Conservation (phyloP, 2,888 invertebrate species). For the Pristionchus mayeri region DNA sequence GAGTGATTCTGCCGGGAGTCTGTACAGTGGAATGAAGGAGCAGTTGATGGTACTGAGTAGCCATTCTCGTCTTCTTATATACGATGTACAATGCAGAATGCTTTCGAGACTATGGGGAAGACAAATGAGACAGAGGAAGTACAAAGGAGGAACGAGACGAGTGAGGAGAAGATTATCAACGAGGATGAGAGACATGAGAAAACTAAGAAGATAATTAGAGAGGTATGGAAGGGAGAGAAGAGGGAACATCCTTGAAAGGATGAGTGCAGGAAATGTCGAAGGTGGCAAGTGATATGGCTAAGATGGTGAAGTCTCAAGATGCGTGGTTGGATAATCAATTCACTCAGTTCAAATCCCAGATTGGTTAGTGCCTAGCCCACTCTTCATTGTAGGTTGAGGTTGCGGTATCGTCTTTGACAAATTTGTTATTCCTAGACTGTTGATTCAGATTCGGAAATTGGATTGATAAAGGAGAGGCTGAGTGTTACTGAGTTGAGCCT, state of each 20-base stretch:
- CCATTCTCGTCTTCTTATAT: not conserved
- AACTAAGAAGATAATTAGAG: not conserved
- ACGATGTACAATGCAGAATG: too few species aligned
- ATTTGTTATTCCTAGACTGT: not conserved
- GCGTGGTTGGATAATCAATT: not conserved
- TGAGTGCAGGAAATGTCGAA: conserved; percentile 2
- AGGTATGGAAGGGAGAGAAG: not conserved
- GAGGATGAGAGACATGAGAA: not conserved
- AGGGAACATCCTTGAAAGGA: not conserved
- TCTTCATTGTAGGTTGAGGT: not conserved
- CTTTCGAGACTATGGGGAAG: not conserved
- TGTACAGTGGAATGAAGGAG: conserved; percentile 34
- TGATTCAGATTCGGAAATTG: not conserved
- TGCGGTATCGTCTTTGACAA: not conserved
- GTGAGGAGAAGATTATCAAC: not conserved
- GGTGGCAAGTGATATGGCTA: not conserved
- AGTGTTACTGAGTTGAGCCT: not conserved
- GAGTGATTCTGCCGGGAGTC: not conserved
- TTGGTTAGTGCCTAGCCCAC: not conserved
- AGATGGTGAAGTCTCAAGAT: not conserved
- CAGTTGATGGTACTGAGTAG: not conserved
- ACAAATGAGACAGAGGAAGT: not conserved
- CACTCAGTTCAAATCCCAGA: not conserved
- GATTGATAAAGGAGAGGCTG: too few species aligned
- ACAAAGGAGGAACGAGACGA: not conserved